Evolutionary conservation across 2,797 vertebrate species (phyloP).

Genomic region (Pterois miles): DNA sequence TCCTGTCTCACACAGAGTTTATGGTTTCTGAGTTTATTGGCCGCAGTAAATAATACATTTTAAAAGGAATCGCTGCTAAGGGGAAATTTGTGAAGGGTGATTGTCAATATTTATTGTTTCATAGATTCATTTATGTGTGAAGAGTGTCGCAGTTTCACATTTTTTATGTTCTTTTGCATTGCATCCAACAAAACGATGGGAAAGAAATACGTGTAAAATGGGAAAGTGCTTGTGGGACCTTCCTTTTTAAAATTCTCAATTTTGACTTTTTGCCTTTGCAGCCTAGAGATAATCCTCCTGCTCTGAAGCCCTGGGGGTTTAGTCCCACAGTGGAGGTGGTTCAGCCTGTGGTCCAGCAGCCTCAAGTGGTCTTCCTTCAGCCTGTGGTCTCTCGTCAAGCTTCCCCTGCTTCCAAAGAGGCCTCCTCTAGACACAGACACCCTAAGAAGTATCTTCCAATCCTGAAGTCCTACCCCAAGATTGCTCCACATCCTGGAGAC

Average conservation of each 20-base stretch:
- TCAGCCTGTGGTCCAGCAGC: conserved; percentile 80
- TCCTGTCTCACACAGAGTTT: too few species aligned
- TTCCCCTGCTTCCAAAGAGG: conserved; percentile 65
- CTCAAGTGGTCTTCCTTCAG: conserved; percentile 84
- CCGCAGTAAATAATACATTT: neutral
- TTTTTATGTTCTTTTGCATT: neutral
- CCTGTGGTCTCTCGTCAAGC: conserved; percentile 77
- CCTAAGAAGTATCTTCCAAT: conserved; percentile 90
- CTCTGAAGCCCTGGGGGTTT: conserved; percentile 88
- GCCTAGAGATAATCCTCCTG: conserved; percentile 79
- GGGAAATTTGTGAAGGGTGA: neutral
- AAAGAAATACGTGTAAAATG: neutral
- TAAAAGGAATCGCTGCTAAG: neutral
- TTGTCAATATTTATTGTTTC: neutral
- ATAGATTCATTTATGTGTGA: neutral
- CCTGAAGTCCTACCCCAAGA: conserved; percentile 92
- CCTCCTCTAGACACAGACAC: conserved; percentile 82
- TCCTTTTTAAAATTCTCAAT: neutral
- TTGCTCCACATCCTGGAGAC: conserved; percentile 91
- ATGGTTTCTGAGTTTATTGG: neutral
- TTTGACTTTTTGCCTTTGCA: conserved; percentile 49
- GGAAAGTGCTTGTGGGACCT: neutral
- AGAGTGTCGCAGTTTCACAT: neutral
- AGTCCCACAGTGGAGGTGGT: conserved; percentile 79
- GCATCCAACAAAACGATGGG: neutral